Percentiles rank a stretch among this genome's conserved stretches.
Conservation (phyloP, 2,113 vertebrate species). For the Chroicocephalus ridibundus region DNA sequence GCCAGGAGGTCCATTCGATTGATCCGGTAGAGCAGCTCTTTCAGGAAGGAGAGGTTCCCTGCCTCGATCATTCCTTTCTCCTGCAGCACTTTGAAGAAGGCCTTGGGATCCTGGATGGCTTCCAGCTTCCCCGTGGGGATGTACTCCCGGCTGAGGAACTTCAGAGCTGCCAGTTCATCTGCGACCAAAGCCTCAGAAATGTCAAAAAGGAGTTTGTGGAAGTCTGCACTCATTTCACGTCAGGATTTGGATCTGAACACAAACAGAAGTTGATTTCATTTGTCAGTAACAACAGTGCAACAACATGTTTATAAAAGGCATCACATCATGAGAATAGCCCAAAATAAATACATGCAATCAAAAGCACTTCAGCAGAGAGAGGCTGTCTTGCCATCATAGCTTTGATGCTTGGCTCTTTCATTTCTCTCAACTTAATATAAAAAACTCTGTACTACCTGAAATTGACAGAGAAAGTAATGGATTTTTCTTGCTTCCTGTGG, state of each 20-base stretch:
- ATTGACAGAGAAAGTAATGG: neutral
- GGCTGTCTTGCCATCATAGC: neutral
- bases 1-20: slow-evolving; percentile 53
- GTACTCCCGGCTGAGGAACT: slow-evolving; percentile 69
- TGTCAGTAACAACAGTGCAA: neutral
- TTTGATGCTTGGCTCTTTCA: neutral
- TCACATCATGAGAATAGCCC: neutral
- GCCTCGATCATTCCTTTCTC: slow-evolving; percentile 47
- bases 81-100: slow-evolving; percentile 49
- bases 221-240: slow-evolving; percentile 14
- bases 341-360: neutral
- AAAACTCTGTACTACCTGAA: neutral
- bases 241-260: slow-evolving; percentile 27
- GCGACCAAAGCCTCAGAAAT: slow-evolving; percentile 62
- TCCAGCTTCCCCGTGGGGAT: slow-evolving; percentile 59
- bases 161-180: slow-evolving; percentile 57
- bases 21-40: slow-evolving; percentile 71
- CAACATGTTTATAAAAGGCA: neutral
- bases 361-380: neutral
- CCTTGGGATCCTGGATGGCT: slow-evolving; percentile 41
- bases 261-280: neutral
- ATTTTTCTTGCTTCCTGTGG: neutral
- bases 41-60: slow-evolving; percentile 51
- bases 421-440: neutral
- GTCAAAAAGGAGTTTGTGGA: slow-evolving; percentile 30